Base-by-base conservation (phyloP, 1,140 invertebrate species). In the Lordiphosa mommai region DNA sequence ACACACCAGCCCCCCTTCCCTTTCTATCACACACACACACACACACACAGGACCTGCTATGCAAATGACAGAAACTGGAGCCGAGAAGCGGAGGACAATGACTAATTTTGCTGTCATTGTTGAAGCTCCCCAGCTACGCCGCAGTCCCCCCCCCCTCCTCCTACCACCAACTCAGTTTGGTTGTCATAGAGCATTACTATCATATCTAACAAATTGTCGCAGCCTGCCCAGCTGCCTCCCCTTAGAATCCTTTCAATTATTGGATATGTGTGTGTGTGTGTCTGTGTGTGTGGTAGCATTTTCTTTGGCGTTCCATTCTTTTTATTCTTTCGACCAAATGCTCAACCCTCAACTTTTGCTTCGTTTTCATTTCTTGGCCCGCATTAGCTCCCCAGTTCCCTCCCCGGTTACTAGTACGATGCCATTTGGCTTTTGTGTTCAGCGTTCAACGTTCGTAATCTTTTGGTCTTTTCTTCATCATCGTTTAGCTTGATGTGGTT, bases 401-500 rank as follows among this genome's bases (percentile, higher is more conserved):
- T 29, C 23, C 4, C 29, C 12, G 5, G 9, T n/a, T 9, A 33
- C 10, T 12, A 17, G 16, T 17, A 17, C 16, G 16, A 17, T 17
- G 20, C 20, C 20, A 5, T 23, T 41, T 43, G 10, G 40, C 40
- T 43, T 43, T 43, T 47, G 29, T 70, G 34, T 61, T 61, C 69
- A 51, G 20, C 66, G 40, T 70, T 71, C 72, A 67, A 77, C 55
- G 76, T 47, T 82, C 71, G 76, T 82, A 80, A 80, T 80, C 76
- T 82, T 80, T 80, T 82, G 71, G 76, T 80, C 76, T 76, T 80
- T 80, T 82, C 76, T 80, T 80, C 76, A 80, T 80, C 76, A 80
- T 82, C 76, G 77, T 82, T 82, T 82, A 82, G 76, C 77, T 72
- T 82, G 77, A 82, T 80, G 76, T 80, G 76, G 76, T 82, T 84